Evolutionary conservation across 2,888 invertebrate species (phyloP), one percentile per base, ranked within the genome.

Genomic region (Netelia fuscicornis): DNA sequence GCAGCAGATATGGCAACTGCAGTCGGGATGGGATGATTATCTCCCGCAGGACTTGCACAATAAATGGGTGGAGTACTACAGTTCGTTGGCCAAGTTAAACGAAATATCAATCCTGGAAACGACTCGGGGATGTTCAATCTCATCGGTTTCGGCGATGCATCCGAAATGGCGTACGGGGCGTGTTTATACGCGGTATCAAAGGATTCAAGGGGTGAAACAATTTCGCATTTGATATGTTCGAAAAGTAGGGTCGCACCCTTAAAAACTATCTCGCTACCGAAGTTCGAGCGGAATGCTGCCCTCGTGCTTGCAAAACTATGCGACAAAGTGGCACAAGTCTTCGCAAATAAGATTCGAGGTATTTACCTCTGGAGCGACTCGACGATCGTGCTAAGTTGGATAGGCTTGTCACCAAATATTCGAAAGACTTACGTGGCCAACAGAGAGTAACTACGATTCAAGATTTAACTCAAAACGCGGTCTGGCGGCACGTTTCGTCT

Each of bases 111-210:
- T 20, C 52, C 52, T 2, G 30, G 23, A 9, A 77, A 77, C 67
- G 20, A 10, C n/a, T 37, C 17, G 2, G 52, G 11, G 0, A 25
- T 48, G 17, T 70, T 70, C 48, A 23, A n/a, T 10, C 48, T 75
- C 5, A 52, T 48, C 2, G 64, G 75, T 17, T 75, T 75, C 17
- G 62, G 75, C 9, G 76, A 65, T 13, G 76, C 68, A 0, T 56
- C 58, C 8, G 77, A 68, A 20, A 78, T 37, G 11, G 70, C 78
- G 3, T 79, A 60, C n/a, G 78, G 78, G 10, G 78, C 60, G 0
- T 79, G 70, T 60, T n/a, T 79, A 1, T 79, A 79, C 68, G 42
- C 30, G 1, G 70, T 70, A 11, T 60, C 20, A 5, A 54, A 25
- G 10, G 30, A 80, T 23, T 20, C 20, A 11, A 17, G 52, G 0